These are phyloP conservation scores for Equus przewalskii DNA, from an alignment of 2,113 vertebrate species.

Conservation along the genomic window DNA sequence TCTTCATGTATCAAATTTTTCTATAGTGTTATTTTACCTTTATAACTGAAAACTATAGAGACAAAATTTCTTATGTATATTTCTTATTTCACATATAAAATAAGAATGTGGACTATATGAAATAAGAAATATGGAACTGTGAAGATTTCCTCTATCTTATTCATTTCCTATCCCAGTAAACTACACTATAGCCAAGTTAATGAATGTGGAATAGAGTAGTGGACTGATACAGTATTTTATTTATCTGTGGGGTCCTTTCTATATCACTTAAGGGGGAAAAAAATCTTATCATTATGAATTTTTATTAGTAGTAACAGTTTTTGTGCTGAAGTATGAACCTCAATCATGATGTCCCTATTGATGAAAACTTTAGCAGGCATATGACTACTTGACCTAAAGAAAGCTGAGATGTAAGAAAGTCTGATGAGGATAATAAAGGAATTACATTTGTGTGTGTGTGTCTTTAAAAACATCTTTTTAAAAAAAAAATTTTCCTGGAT, in stretches of 20 bases:
- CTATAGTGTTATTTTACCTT: background rate
- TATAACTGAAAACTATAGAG: background rate
- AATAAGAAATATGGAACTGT: background rate
- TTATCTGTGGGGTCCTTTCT: background rate
- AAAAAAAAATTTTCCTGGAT: background rate
- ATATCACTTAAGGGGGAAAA: background rate
- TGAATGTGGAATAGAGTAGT: background rate
- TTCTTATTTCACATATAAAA: background rate
- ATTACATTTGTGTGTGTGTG: background rate
- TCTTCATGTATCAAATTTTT: background rate
- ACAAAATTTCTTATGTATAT: background rate
- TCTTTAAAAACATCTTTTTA: background rate
- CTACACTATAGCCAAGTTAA: background rate
- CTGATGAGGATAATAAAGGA: conserved; percentile 48
- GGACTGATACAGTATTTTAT: background rate
- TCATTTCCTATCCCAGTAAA: background rate
- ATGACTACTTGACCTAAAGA: conserved; percentile 47
- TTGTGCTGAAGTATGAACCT: background rate
- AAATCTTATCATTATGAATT: background rate
- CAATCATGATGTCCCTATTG: background rate
- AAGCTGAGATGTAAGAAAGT: background rate
- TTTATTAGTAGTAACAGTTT: background rate
- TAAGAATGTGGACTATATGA: background rate
- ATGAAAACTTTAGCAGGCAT: background rate
- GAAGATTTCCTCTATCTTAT: background rate